Evolutionary conservation across 2,113 vertebrate genomes (phyloP).

Genomic region (Triplophysa tibetana): DNA sequence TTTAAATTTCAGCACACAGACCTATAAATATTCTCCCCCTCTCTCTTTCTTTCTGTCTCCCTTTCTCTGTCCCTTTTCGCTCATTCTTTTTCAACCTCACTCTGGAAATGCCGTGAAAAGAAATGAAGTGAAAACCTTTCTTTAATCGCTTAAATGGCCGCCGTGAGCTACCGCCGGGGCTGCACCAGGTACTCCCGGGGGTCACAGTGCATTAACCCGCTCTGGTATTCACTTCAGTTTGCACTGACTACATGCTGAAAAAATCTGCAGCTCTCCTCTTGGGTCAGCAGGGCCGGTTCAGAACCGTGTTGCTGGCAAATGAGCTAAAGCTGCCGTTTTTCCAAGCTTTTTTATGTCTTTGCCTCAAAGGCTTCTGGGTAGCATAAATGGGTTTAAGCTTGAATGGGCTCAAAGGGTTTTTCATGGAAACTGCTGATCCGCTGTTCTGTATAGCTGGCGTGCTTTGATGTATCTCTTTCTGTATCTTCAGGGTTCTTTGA

Average conservation of each 20-base stretch:
- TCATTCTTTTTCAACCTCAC: neutral
- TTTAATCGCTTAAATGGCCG: slow-evolving; percentile 49
- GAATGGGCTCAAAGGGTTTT: slow-evolving; percentile 36
- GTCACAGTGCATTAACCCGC: slow-evolving; percentile 53
- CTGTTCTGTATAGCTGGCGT: slow-evolving; percentile 14
- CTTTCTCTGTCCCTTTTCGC: too few relatives aligned
- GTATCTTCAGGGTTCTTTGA: slow-evolving; percentile 23
- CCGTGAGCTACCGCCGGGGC: slow-evolving; percentile 34
- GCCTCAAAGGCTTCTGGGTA: slow-evolving; percentile 3
- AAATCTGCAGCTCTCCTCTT: slow-evolving; percentile 33
- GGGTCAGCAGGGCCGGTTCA: slow-evolving; percentile 17
- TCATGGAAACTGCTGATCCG: neutral
- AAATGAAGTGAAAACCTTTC: slow-evolving; percentile 43
- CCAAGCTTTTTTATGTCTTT: neutral
- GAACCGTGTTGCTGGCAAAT: slow-evolving; percentile 34
- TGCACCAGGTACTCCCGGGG: slow-evolving; percentile 12
- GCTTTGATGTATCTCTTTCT: slow-evolving; percentile 41
- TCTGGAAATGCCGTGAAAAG: slow-evolving; percentile 26
- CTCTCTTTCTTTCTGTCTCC: neutral
- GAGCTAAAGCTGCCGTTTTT: slow-evolving; percentile 20
- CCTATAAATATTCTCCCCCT: neutral
- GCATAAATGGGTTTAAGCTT: slow-evolving; percentile 33
- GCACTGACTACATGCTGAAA: slow-evolving; percentile 38
- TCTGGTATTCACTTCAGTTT: slow-evolving; percentile 44
- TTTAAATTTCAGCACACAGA: slow-evolving; percentile 10